Evolutionary conservation across 64 coral and sea anemone genomes (phyloP), one percentile per base, ranked within the genome.

Genomic region (Pocillopora damicornis): DNA sequence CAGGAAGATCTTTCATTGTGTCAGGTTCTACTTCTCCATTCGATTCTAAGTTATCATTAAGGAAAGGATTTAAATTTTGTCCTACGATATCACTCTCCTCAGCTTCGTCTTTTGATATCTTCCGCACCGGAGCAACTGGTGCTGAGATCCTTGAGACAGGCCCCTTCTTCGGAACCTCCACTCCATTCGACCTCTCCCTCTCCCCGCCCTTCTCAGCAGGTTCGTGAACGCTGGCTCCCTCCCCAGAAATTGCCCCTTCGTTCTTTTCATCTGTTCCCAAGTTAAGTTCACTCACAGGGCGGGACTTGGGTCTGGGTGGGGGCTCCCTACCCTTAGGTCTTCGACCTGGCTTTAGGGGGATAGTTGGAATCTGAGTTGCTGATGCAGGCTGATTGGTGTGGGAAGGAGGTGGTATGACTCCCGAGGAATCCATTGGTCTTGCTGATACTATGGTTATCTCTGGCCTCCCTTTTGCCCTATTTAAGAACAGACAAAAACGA

Each of bases 391-490:
- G 78, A 36, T 56, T 38, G 35, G 56, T 1, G 1, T 38, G n/a
- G 74, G 78, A 1, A 42, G 88, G 65, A 59, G 90, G 65, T 63
- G 63, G 83, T 25, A 90, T 73, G 26, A 76, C 30, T 16, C 76
- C 85, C n/a, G 87, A 74, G 36, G 88, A 2, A 74, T 68, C 83
- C 88, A 99, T 92, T 80, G 96, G 96, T 64, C 89, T 91, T 35
- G 93, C 93, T 58, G 96, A 95, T 26, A 99, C 80, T 17, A 95
- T 91, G 51, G 81, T 88, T n/a, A 99, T 99, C 86, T 92, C 93
- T 71, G 90, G 93, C 14, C 96, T 89, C 35, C 93, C 88, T 30
- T 90, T 85, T 10, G 87, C 15, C 75, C 95, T 98, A 51, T 4
- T 4, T 51, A 51, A 51, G 42, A 51, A 51, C 0, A 51, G 63